Conservation (phyloP, 64 coral and sea anemone species). For the Dendrophyllia cribrosa region DNA sequence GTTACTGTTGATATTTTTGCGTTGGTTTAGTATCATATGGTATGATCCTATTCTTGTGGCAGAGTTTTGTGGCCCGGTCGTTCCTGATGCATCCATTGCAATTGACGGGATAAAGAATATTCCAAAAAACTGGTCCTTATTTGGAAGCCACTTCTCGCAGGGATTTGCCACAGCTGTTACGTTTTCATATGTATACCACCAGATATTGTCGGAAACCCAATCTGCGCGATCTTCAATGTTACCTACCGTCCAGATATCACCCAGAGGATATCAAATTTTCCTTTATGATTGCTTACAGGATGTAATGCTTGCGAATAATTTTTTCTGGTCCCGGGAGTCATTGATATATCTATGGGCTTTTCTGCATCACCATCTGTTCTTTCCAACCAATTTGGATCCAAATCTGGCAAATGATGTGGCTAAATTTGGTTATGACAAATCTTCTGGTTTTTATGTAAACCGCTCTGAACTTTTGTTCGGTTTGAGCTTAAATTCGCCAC, state of each 20-base stretch:
- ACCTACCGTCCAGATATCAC: too few species aligned
- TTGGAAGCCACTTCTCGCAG: slow-evolving; percentile 30
- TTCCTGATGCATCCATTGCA: neutral
- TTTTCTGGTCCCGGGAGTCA: slow-evolving; percentile 6
- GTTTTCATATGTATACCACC: slow-evolving; percentile 18
- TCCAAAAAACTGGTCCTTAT: slow-evolving; percentile 6
- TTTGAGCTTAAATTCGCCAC: neutral
- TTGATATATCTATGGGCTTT: slow-evolving; percentile 37
- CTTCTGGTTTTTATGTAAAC: slow-evolving; percentile 7
- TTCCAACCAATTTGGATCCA: slow-evolving; percentile 1
- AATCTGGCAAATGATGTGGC: neutral
- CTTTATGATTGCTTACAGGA: too few species aligned
- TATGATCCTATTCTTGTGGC: slow-evolving; percentile 19
- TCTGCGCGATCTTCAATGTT: too few species aligned
- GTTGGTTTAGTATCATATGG: slow-evolving; percentile 5
- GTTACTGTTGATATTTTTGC: slow-evolving; percentile 34
- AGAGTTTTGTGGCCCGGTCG: neutral
- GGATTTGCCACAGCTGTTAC: slow-evolving; percentile 20
- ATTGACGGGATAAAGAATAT: neutral
- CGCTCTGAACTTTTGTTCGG: slow-evolving; percentile 18
- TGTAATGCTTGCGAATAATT: slow-evolving; percentile 32
- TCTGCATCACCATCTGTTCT: slow-evolving; percentile 31
- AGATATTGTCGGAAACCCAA: neutral
- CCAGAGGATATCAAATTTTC: too few species aligned
- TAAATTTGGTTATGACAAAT: slow-evolving; percentile 32